Base-by-base conservation (phyloP, 2,888 invertebrate genomes). In the Helobdella robusta region DNA sequence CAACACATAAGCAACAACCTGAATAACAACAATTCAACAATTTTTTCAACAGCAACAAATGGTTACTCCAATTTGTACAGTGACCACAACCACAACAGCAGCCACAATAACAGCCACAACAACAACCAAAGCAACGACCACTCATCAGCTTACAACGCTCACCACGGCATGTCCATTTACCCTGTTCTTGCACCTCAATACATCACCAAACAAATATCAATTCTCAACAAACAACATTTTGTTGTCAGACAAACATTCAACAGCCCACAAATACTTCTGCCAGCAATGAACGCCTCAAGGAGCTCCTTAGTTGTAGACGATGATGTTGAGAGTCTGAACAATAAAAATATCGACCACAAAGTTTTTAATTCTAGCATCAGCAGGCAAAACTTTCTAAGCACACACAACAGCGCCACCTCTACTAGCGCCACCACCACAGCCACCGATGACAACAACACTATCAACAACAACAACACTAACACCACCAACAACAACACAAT, bases 131-230 rank as follows among this genome's bases (percentile, higher is more conserved):
- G 50, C n/a, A 50, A 25, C n/a, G n/a, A n/a, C n/a, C 44, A 40
- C 11, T n/a, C n/a, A n/a, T 40, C 44, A n/a, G n/a, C 44, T 40
- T 15, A 40, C 44, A 11, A 40, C 11, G 11, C 11, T 15, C 56
- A 56, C 6, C 56, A 56, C n/a, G 32, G 35, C 25, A 23, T 60
- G 23, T 25, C 20, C 8, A 44, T 20, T 46, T 60, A 36, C 28
- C 32, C 60, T 25, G n/a, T 35, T 25, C 25, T 60, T 40, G 40
- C 60, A 5, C 28, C 60, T 18, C 30, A 44, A 4, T 60, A 44
- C 30, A 25, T 60, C n/a, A 25, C 60, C 60, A 60, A 35, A 20
- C 60, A 60, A 25, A 60, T 60, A n/a, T 60, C 60, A n/a, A 32
- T 60, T 30, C 20, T 60, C n/a, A 60, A 60, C 46, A 60, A 36